Percentiles rank a stretch among this genome's conserved stretches.
These are phyloP conservation scores for Bathynomus jamesi DNA, from an alignment of 1,140 invertebrate genomes.

Conservation along the genomic window DNA sequence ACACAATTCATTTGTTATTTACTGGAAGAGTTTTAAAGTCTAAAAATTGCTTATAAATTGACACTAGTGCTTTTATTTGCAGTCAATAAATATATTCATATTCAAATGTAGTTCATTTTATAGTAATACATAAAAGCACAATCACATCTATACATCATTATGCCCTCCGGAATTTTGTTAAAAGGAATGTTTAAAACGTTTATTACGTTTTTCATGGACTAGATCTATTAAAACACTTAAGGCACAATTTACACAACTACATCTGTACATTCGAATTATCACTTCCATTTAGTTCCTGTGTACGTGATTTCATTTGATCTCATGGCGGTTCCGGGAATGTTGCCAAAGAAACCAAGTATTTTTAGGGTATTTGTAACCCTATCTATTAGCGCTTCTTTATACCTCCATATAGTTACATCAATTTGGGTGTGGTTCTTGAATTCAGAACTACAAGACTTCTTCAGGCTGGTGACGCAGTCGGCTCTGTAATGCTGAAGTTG, in stretches of 20 bases:
- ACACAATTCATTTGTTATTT: no score
- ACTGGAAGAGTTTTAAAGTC: no score
- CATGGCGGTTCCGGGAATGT: background rate
- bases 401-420: constrained; percentile 81
- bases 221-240: background rate
- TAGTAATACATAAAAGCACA: no score
- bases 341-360: constrained; percentile 22
- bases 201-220: no score
- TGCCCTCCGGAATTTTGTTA: no score
- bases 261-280: background rate
- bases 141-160: no score
- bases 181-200: no score
- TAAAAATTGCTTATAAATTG: no score
- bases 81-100: no score
- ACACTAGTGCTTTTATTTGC: no score
- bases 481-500: constrained; percentile 88
- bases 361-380: constrained; percentile 40
- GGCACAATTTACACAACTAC: background rate
- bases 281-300: background rate
- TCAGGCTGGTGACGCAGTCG: constrained; percentile 80
- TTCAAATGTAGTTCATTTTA: no score
- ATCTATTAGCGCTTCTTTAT: constrained; percentile 63
- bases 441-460: constrained; percentile 69
- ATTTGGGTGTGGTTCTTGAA: constrained; percentile 71
- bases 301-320: background rate